A percentile compares a stretch with the other conserved stretches of the same genome.
Evolutionary conservation across 1,140 invertebrate species (phyloP).

Genomic region (Arctopsyche grandis): DNA sequence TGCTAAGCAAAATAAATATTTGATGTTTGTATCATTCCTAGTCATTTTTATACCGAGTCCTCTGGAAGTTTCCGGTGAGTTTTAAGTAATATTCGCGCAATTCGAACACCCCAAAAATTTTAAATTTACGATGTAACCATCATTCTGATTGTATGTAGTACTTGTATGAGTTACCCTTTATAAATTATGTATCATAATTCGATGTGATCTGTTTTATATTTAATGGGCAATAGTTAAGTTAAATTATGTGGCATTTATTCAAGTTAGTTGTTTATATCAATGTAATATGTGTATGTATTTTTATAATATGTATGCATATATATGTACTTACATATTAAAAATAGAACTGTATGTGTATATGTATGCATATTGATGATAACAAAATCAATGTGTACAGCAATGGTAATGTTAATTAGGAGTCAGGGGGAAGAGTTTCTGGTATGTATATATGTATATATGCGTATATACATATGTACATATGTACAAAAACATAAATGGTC

Average conservation of each 20-base stretch:
- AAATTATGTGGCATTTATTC: slow-evolving; percentile 27
- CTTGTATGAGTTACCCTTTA: not conserved
- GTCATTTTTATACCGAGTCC: slow-evolving; percentile 35
- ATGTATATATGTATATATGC: not conserved
- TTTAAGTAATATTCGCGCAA: no score
- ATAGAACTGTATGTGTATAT: not conserved
- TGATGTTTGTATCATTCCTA: slow-evolving; percentile 29
- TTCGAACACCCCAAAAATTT: not conserved
- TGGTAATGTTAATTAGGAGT: slow-evolving; percentile 48
- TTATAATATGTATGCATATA: not conserved
- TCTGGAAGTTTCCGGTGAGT: no score
- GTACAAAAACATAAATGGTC: slow-evolving; percentile 1
- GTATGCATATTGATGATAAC: not conserved
- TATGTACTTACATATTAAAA: not conserved
- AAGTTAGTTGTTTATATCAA: slow-evolving; percentile 31
- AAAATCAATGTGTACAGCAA: slow-evolving; percentile 43
- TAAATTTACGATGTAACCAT: not conserved
- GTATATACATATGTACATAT: slow-evolving; percentile 1
- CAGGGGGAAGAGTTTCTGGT: slow-evolving; percentile 28
- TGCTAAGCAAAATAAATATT: not conserved
- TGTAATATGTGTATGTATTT: slow-evolving; percentile 32
- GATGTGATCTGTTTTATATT: slow-evolving; percentile 10
- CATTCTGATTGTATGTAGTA: not conserved
- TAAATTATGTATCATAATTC: not conserved
- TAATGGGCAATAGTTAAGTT: slow-evolving; percentile 33